Evolutionary conservation across 1,140 invertebrate species (phyloP).

Genomic region (Drosophila mauritiana): DNA sequence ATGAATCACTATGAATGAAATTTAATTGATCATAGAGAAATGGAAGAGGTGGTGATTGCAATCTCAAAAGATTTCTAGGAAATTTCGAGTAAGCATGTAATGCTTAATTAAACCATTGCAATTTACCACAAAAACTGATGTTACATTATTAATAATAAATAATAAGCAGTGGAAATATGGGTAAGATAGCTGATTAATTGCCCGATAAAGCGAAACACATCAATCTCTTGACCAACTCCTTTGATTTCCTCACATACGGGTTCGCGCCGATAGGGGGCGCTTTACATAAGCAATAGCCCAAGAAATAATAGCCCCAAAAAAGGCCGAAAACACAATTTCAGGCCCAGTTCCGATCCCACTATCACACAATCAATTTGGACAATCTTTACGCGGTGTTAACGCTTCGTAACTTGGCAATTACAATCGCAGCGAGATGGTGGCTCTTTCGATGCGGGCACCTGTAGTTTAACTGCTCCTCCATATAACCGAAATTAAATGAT

Average conservation of each 20-base stretch:
- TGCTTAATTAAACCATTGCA: too few species aligned
- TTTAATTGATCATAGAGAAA: background rate
- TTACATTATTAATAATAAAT: background rate
- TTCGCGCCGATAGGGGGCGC: background rate
- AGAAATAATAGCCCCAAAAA: background rate
- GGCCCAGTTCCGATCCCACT: slow-evolving; percentile 26
- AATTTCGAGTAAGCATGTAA: background rate
- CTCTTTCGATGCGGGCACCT: slow-evolving; percentile 26
- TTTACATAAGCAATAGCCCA: slow-evolving; percentile 5
- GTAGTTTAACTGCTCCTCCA: slow-evolving; percentile 43
- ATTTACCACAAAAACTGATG: too few species aligned
- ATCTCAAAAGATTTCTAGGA: background rate
- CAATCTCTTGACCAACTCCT: slow-evolving; percentile 24
- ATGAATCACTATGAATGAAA: background rate
- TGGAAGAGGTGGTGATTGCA: background rate
- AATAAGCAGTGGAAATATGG: background rate
- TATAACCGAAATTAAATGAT: slow-evolving; percentile 69
- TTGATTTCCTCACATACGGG: slow-evolving; percentile 11
- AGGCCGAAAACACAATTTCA: slow-evolving; percentile 5
- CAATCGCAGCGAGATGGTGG: slow-evolving; percentile 5
- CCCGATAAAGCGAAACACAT: slow-evolving; percentile 45
- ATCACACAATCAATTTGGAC: slow-evolving; percentile 53
- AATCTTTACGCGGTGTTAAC: slow-evolving; percentile 76
- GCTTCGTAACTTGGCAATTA: slow-evolving; percentile 73
- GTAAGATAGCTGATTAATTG: slow-evolving; percentile 36